Evolutionary conservation across 2,113 vertebrate species (phyloP).

Genomic region (Indicator indicator): DNA sequence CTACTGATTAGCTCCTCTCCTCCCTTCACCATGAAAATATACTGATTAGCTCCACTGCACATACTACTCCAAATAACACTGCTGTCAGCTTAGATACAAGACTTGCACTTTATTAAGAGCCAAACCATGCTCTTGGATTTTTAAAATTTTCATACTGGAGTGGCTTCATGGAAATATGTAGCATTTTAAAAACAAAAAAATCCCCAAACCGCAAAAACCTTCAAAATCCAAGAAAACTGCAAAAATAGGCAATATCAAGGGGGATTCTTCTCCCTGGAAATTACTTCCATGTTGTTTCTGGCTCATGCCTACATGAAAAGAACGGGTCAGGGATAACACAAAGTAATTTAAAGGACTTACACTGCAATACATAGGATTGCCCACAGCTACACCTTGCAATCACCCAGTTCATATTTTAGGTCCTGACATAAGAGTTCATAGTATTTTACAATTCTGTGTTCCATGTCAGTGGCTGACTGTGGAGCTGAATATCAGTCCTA

Average conservation of each 20-base stretch:
- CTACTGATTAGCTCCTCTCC: conserved; percentile 48
- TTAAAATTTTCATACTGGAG: background rate
- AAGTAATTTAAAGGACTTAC: conserved; percentile 71
- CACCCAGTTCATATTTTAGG: conserved; percentile 82
- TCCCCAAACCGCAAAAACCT: accelerated
- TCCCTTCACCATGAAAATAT: conserved; percentile 11
- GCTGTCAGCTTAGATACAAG: background rate
- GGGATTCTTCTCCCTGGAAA: conserved; percentile 3
- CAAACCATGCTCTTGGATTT: background rate
- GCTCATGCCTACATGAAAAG: conserved; percentile 73
- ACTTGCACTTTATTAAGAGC: conserved; percentile 15
- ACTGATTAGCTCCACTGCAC: conserved; percentile 39
- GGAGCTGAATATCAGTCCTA: conserved; percentile 85
- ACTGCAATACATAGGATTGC: conserved; percentile 62
- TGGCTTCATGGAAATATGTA: background rate
- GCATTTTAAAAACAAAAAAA: background rate
- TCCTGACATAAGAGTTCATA: conserved; percentile 79
- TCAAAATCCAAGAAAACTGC: background rate
- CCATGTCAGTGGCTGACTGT: conserved; percentile 85
- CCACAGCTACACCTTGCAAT: conserved; percentile 81
- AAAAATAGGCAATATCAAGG: background rate
- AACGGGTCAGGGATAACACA: conserved; percentile 64
- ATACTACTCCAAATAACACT: conserved; percentile 28
- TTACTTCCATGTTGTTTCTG: conserved; percentile 37
- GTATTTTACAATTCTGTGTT: conserved; percentile 83